Base-by-base conservation (phyloP, 2,888 invertebrate genomes). In the Xestia rhomboidea region DNA sequence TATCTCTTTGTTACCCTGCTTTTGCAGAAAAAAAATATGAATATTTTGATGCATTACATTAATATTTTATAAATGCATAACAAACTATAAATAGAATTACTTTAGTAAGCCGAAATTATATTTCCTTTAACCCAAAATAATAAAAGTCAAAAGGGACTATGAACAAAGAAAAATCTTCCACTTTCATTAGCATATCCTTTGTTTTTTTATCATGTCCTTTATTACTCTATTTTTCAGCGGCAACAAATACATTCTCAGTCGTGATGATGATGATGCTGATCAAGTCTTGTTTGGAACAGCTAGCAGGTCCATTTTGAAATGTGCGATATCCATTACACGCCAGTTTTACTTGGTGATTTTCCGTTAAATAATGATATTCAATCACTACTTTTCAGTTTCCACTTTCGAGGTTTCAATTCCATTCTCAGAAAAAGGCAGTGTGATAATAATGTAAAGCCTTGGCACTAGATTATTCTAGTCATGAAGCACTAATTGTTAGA, bases 1-100 rank as follows among this genome's bases (percentile, higher is more conserved):
- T 97, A 93, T 97, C 96, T 94, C 98, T 94, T 96, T 96, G 94
- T 91, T 96, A 95, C 94, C 96, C 96, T 96, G 96, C 96, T 96
- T 94, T 91, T 92, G 87, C 91, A 94, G 92, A 95, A 95, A 95
- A 84, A 67, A 75, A 21, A 88, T 66, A 83, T 92, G 90, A 92
- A 82, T 51, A 74, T 62, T 60, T 77, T 67, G 46, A 62, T 57
- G 70, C 60, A 70, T 71, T 70, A 46, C 44, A 72, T 38, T 54
- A 66, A 46, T 67, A 30, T 41, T 15, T 54, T 64, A 75, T 68
- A 21, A 63, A 44, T 64, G 60, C 51, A 85, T n/a, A 64, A 66
- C 38, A 46, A 78, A 66, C 27, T 44, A 54, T 44, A 57, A 64
- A 63, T 51, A 34, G 46, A 63, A 46, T 69, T 69, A 78, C 70